Base-by-base conservation (phyloP, 2,888 invertebrate genomes). In the Drosophila borealis region DNA sequence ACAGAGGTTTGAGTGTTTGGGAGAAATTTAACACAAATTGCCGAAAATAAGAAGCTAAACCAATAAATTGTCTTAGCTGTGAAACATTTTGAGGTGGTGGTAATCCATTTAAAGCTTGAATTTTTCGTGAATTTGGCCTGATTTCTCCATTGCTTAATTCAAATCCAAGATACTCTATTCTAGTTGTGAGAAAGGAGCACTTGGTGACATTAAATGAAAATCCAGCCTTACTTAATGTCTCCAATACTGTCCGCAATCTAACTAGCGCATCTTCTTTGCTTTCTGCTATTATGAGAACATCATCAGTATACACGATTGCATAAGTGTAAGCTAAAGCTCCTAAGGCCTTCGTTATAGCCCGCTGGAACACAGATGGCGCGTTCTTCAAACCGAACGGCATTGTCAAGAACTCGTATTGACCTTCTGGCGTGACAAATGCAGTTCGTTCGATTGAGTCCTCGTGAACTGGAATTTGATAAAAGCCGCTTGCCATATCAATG, bases 161-260 rank as follows among this genome's bases (percentile, higher is more conserved):
- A 29, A 48, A 66, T 13, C 46, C 61, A 19, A 62, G 61, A 39
- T 48, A 56, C 48, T 56, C 48, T 39, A 46, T 56, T 1, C 39
- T 21, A 29, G 56, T 50, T 41, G 9, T 51, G 3, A 59, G 59
- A 41, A 59, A 49, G 14, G 49, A 49, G 13, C 45, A 55, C 21
- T 59, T 39, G 5, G 25, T 25, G 25, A 25, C 25, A 25, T 25
- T 25, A 25, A 5, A 25, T 25, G 21, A 25, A 25, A 25, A 25
- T 25, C 21, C 21, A 25, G 21, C 21, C 21, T 21, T 21, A 21
- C 21, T 21, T 21, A 21, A 21, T 21, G 21, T 21, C 21, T 25
- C 21, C 21, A 21, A 21, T 21, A 21, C 21, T 21, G 4, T 21
- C 21, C 4, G 21, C 3, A 21, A 21, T 21, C 21, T 21, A 21